Conservation (phyloP, 2,113 vertebrate species). For the Zeus faber region DNA sequence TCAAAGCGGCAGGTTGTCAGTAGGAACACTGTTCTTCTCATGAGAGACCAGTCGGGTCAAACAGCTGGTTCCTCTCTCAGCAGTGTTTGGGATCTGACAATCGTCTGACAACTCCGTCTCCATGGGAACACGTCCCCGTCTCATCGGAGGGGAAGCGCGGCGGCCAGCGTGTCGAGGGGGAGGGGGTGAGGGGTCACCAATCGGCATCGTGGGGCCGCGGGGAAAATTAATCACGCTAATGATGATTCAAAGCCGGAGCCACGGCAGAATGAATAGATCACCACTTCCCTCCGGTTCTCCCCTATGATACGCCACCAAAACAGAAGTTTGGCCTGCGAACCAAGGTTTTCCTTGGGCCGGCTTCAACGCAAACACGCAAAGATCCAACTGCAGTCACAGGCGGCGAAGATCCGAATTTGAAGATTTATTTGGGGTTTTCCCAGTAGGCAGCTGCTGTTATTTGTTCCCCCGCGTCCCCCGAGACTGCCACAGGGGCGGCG, state of each 20-base stretch:
- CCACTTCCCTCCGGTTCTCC: constrained; percentile 20
- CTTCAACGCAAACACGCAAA: neutral
- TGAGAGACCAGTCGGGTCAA: constrained; percentile 63
- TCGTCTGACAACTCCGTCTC: constrained; percentile 64
- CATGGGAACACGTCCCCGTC: constrained; percentile 65
- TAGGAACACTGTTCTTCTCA: constrained; percentile 53
- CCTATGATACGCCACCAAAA: constrained; percentile 20
- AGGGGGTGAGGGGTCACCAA: constrained; percentile 48
- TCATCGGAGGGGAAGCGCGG: constrained; percentile 8
- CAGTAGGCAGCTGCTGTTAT: neutral
- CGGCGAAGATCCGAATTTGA: neutral
- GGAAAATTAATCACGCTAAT: constrained; percentile 62
- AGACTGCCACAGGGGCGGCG: too few relatives aligned
- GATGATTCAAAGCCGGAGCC: constrained; percentile 50
- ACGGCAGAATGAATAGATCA: constrained; percentile 20
- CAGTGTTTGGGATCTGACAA: constrained; percentile 58
- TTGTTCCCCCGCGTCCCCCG: neutral
- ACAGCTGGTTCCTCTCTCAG: constrained; percentile 61
- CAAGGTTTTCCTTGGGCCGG: constrained; percentile 12
- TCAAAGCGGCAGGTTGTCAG: constrained; percentile 39
- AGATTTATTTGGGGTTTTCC: neutral
- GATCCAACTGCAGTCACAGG: neutral
- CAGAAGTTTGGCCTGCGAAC: constrained; percentile 19
- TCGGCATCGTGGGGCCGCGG: constrained; percentile 37
- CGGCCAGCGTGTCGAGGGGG: constrained; percentile 40